Evolutionary conservation across 2,113 vertebrate species (phyloP).

Genomic region (Campylomormyrus numenius): DNA sequence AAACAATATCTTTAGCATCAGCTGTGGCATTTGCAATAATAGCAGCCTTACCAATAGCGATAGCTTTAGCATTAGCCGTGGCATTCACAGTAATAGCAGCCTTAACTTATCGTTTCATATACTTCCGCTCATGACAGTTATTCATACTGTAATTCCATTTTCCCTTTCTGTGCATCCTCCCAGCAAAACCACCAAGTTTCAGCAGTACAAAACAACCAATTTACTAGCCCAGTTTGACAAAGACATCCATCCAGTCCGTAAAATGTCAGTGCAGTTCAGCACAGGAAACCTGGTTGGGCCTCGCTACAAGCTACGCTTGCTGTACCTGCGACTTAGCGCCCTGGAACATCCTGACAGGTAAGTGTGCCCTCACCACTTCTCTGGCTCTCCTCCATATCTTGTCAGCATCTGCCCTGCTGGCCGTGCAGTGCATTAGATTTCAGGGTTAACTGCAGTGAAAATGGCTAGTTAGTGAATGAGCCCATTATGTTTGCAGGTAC

Average conservation of each 20-base stretch:
- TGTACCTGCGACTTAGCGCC: conserved; percentile 67
- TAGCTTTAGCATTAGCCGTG: background rate
- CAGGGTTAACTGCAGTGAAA: background rate
- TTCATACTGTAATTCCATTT: background rate
- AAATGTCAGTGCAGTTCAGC: conserved; percentile 71
- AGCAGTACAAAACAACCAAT: conserved; percentile 60
- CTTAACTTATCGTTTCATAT: background rate
- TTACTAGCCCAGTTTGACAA: conserved; percentile 73
- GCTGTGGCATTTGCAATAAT: background rate
- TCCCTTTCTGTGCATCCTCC: background rate
- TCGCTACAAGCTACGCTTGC: conserved; percentile 73
- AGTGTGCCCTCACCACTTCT: conserved; percentile 19
- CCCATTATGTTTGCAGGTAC: background rate
- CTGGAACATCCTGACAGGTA: conserved; percentile 62
- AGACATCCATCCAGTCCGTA: conserved; percentile 59
- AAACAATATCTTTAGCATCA: background rate
- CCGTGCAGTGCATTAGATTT: background rate
- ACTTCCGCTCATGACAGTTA: background rate
- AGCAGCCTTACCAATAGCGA: too few species aligned
- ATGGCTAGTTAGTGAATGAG: background rate
- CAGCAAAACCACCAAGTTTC: conserved; percentile 69
- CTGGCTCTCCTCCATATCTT: background rate
- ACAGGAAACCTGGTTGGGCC: conserved; percentile 59
- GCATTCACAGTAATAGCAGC: background rate
- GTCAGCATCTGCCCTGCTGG: background rate